Base-by-base conservation (phyloP, 2,797 vertebrate species). In the Molossus molossus region DNA sequence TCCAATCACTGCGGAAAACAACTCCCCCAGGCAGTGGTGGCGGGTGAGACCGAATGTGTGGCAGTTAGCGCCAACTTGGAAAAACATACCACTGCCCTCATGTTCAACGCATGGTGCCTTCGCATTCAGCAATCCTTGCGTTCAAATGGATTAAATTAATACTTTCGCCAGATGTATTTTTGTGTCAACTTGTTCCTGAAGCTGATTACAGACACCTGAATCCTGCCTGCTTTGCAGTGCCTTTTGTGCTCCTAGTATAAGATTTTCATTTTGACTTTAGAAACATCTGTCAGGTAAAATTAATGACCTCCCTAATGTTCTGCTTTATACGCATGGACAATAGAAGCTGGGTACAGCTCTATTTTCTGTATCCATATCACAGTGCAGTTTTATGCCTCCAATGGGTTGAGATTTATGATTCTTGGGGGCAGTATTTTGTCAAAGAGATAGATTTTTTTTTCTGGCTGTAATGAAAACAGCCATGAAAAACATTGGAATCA, bases 1-100 rank as follows among this genome's bases (percentile, higher is more conserved):
- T 97, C 97, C 80, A 79, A 77, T 75, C 79, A 96, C 77, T 75
- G 87, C 87, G 13, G 97, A 92, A 97, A 97, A 97, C 91, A 96
- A 85, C 94, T 96, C 95, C 96, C 97, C 97, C 90, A 95, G 97
- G 94, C 96, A 91, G 33, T 79, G 21, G 3, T 94, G 96, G 92
- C 67, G 0, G 87, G 4, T 91, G 88, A 96, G 94, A 90, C 90
- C 90, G 96, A 91, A 90, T 97, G 94, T 69, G 96, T 96, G 91
- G 70, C 13, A 65, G 69, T 90, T 86, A 37, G 6, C 21, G 3
- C 93, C 96, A 94, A 91, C 92, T 75, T 97, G 95, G 95, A 98
- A 97, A 97, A 97, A 92, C 65, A 95, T 50, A 76, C 80, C 87
- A 55, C 82, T 97, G 77, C 94, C 95, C 95, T 97, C 82, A 93